Evolutionary conservation across 2,888 invertebrate genomes (phyloP).

Genomic region (Dasypolia templi): DNA sequence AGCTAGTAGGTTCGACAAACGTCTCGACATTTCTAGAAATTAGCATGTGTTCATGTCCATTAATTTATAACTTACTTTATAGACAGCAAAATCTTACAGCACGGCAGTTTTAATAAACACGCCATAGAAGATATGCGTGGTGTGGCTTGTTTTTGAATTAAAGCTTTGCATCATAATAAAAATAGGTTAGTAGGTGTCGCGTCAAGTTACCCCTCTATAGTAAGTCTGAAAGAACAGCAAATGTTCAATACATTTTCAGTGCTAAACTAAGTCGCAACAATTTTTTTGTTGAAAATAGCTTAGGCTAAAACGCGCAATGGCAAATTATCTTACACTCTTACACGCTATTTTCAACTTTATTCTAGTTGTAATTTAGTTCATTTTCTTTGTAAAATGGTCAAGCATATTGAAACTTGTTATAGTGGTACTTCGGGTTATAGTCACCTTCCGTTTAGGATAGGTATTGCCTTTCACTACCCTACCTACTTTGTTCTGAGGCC

Average conservation of each 20-base stretch:
- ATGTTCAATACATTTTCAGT: background rate
- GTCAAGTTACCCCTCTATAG: background rate
- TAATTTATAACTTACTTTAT: constrained; percentile 32
- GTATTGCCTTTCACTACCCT: constrained; percentile 4
- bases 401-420: constrained; percentile 2
- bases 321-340: background rate
- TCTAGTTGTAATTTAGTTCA: background rate
- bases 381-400: background rate
- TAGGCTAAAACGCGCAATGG: background rate
- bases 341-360: constrained; percentile 4
- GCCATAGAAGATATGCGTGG: background rate
- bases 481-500: background rate
- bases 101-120: constrained; percentile 27
- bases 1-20: constrained; percentile 54
- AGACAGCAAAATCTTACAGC: constrained; percentile 25
- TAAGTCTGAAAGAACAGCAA: background rate
- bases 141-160: background rate
- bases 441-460: constrained; percentile 7
- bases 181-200: background rate
- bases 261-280: background rate
- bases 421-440: constrained; percentile 17
- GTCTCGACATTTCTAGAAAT: constrained; percentile 46
- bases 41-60: constrained; percentile 34
- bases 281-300: constrained; percentile 4
- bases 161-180: constrained; percentile 4